These are phyloP conservation scores for Myotis vivesi DNA, from an alignment of 2,797 vertebrate species.

Conservation along the genomic window DNA sequence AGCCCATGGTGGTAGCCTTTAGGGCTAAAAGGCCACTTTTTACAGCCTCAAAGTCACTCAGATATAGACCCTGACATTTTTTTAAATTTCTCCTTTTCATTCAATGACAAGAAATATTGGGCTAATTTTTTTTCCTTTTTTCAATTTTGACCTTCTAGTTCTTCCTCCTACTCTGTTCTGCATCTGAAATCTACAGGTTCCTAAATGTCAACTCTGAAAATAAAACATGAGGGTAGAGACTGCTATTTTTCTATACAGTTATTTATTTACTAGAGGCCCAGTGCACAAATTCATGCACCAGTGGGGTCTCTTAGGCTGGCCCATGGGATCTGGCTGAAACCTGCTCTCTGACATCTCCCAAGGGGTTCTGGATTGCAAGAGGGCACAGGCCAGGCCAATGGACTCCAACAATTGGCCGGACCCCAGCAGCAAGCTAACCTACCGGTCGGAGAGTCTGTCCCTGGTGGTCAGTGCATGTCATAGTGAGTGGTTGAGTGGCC, in stretches of 20 bases:
- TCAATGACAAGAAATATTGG: not conserved
- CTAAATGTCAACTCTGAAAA: not conserved
- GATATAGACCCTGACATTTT: not conserved
- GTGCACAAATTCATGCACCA: no score
- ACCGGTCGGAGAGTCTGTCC: no score
- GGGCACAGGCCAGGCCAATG: no score
- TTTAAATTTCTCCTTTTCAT: not conserved
- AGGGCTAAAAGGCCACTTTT: not conserved
- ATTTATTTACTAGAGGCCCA: not conserved
- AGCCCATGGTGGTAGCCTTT: no score
- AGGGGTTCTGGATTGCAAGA: no score
- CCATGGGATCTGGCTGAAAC: no score
- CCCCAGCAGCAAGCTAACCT: no score
- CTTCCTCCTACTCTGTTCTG: not conserved
- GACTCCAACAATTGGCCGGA: rapidly evolving
- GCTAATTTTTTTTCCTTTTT: not conserved
- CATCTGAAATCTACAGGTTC: not conserved
- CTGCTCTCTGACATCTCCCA: no score
- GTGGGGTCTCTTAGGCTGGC: no score
- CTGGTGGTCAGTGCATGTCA: no score
- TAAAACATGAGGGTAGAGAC: not conserved
- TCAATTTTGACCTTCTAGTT: not conserved
- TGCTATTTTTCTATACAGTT: not conserved
- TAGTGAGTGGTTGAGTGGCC: no score
- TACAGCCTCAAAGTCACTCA: not conserved